These are phyloP conservation scores for Sternarchorhynchus goeldii DNA, from an alignment of 2,797 vertebrate species.

Conservation along the genomic window DNA sequence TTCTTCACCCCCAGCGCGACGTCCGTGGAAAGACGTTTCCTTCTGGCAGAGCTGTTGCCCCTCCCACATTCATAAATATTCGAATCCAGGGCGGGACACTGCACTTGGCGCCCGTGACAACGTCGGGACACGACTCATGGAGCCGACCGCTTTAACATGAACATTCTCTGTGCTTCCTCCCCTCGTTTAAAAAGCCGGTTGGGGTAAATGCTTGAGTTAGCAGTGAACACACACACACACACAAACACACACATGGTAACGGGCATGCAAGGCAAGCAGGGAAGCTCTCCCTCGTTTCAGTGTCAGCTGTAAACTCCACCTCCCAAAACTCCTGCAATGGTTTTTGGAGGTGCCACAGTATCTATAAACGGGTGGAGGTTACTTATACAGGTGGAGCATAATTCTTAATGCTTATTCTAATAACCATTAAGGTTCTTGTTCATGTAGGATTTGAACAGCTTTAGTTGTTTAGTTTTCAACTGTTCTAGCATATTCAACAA, in stretches of 20 bases:
- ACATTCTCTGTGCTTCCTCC: constrained; percentile 53
- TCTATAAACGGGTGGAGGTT: not conserved
- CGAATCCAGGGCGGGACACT: constrained; percentile 64
- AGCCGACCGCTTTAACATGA: no score
- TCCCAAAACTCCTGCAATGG: not conserved
- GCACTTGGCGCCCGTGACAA: no score
- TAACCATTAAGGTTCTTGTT: not conserved
- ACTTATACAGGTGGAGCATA: not conserved
- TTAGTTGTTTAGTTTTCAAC: no score
- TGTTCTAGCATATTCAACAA: no score
- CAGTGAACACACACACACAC: constrained; percentile 48
- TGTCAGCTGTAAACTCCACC: not conserved
- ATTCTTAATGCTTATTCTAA: constrained; percentile 20
- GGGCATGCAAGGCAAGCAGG: no score
- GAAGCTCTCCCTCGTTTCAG: no score
- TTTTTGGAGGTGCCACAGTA: not conserved
- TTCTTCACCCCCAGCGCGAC: no score
- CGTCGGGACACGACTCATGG: no score
- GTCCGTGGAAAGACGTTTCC: constrained; percentile 64
- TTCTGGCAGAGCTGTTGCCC: constrained; percentile 79
- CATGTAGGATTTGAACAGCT: not conserved
- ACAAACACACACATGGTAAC: no score
- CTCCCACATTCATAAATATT: constrained; percentile 78
- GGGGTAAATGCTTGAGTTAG: constrained; percentile 54
- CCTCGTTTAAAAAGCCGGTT: constrained; percentile 47